Conservation (phyloP, 64 coral and sea anemone genomes). For the Dendrophyllia cribrosa region DNA sequence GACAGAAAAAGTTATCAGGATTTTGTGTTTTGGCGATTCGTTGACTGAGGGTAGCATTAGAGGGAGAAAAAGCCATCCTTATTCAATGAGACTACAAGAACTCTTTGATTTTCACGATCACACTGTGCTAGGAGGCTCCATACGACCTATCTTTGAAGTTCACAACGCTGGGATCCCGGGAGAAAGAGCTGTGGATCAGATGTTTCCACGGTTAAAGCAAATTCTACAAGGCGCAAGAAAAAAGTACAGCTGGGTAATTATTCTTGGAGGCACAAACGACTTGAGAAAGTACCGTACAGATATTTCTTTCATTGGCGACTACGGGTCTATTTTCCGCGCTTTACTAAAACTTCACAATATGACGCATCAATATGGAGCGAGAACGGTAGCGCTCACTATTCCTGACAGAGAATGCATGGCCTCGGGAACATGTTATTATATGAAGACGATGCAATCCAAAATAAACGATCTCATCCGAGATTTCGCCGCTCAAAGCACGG, state of each 20-base stretch:
- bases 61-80: slow-evolving; percentile 29
- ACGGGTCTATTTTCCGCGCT: slow-evolving; percentile 30
- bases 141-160: slow-evolving; percentile 22
- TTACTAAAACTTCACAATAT: slow-evolving; percentile 56
- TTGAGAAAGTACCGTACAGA: slow-evolving; percentile 1
- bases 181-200: slow-evolving; percentile 52
- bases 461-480: slow-evolving; percentile 56
- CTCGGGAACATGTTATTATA: slow-evolving; percentile 30
- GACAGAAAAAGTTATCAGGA: slow-evolving; percentile 22
- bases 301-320: not conserved
- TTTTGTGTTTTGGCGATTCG: slow-evolving; percentile 86
- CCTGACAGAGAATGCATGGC: slow-evolving; percentile 65
- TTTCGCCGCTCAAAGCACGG: slow-evolving; percentile 26
- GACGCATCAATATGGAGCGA: slow-evolving; percentile 32
- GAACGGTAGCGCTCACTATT: slow-evolving; percentile 63
- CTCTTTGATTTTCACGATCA: slow-evolving; percentile 20
- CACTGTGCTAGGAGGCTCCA: not conserved
- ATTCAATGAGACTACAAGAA: slow-evolving; percentile 60
- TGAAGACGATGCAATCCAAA: slow-evolving; percentile 23
- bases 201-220: slow-evolving; percentile 53
- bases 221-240: not conserved
- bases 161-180: slow-evolving; percentile 45
- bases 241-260: slow-evolving; percentile 72
- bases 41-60: slow-evolving; percentile 39
- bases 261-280: slow-evolving; percentile 82